Conservation (phyloP, 1,140 invertebrate species). For the Steinernema khuongi region DNA sequence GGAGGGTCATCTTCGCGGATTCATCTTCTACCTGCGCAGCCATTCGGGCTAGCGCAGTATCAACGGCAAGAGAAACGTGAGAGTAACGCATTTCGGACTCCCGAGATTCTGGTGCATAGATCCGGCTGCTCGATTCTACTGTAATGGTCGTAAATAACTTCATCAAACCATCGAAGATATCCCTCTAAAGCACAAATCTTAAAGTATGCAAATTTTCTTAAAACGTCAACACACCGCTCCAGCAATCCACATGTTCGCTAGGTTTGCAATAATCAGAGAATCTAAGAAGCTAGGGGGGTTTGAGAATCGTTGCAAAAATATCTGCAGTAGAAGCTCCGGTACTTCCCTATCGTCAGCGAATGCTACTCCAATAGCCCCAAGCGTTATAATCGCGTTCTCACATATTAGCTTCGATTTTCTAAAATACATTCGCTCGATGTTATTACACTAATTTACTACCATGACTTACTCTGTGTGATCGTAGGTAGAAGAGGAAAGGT, state of each 20-base stretch:
- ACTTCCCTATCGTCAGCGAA: slow-evolving; percentile 78
- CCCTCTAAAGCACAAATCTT: slow-evolving; percentile 60
- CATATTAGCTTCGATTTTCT: slow-evolving; percentile 83
- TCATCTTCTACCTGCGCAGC: slow-evolving; percentile 85
- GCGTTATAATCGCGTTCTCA: slow-evolving; percentile 89
- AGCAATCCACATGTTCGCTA: slow-evolving; percentile 88
- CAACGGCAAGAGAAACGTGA: slow-evolving; percentile 86
- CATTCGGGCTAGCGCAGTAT: slow-evolving; percentile 87
- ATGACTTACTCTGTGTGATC: background rate
- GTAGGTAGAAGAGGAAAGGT: slow-evolving; percentile 59
- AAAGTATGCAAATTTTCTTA: slow-evolving; percentile 14
- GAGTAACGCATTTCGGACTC: slow-evolving; percentile 65
- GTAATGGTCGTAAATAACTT: slow-evolving; percentile 92
- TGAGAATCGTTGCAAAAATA: slow-evolving; percentile 92
- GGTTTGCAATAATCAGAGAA: slow-evolving; percentile 86
- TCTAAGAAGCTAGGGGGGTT: slow-evolving; percentile 78
- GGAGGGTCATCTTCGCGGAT: slow-evolving; percentile 72
- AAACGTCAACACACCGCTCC: slow-evolving; percentile 57
- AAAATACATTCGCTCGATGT: slow-evolving; percentile 24
- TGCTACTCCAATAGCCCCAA: slow-evolving; percentile 90
- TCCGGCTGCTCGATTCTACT: slow-evolving; percentile 80
- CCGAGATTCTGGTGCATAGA: slow-evolving; percentile 68
- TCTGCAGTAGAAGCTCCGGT: slow-evolving; percentile 74
- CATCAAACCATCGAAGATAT: slow-evolving; percentile 90
- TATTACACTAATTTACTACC: background rate